These are phyloP conservation scores for Atlantisia rogersi DNA, from an alignment of 2,113 vertebrate species.

Conservation along the genomic window DNA sequence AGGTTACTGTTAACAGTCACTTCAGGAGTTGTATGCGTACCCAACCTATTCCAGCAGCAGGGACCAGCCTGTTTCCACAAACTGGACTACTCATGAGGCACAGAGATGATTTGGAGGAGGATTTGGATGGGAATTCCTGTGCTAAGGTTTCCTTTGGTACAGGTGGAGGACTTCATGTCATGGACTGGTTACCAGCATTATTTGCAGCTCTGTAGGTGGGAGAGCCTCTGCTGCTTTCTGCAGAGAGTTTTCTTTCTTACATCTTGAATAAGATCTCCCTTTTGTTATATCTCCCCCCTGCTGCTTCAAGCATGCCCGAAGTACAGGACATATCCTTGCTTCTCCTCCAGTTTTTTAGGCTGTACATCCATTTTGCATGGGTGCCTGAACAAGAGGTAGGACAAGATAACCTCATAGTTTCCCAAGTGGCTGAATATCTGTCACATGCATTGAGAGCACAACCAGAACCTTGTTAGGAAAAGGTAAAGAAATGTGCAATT, in stretches of 20 bases:
- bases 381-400: background rate
- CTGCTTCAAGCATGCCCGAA: background rate
- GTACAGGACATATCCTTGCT: background rate
- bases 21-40: fast-evolving
- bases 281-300: background rate
- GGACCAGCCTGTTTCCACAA: background rate
- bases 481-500: background rate
- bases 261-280: background rate
- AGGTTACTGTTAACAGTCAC: background rate
- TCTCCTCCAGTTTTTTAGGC: background rate
- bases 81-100: background rate
- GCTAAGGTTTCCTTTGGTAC: background rate
- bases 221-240: background rate
- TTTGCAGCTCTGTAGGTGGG: background rate
- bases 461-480: background rate
- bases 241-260: background rate
- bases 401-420: background rate
- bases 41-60: background rate
- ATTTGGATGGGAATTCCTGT: background rate
- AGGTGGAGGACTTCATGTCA: background rate
- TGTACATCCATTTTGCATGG: background rate
- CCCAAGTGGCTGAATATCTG: background rate
- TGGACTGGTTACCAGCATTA: background rate
- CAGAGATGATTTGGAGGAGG: background rate
- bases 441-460: background rate